Percentiles rank a stretch among this genome's conserved stretches.
Conservation (phyloP, 2,113 vertebrate species). For the Periophthalmus modestus region DNA sequence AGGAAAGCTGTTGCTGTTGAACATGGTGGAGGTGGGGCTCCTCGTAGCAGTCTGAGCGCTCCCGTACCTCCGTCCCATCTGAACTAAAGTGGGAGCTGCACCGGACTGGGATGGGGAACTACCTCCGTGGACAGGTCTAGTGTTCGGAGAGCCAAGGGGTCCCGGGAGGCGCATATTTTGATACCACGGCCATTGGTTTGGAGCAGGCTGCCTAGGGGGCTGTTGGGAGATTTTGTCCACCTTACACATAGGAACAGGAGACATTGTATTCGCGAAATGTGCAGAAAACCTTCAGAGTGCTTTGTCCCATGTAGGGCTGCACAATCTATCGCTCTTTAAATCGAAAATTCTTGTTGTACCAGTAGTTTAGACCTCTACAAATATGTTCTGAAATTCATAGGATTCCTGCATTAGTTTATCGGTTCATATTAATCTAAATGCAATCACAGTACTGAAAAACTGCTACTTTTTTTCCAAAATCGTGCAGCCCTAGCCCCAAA, state of each 20-base stretch:
- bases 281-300: not conserved
- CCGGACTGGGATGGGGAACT: conserved; percentile 71
- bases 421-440: too few species aligned
- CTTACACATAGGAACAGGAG: conserved; percentile 45
- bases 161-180: conserved; percentile 67
- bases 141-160: conserved; percentile 62
- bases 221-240: conserved; percentile 81
- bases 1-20: conserved; percentile 62
- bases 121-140: conserved; percentile 72
- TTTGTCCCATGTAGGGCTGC: not conserved
- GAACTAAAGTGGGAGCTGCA: conserved; percentile 48
- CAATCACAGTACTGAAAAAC: too few species aligned
- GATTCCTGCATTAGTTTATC: too few species aligned
- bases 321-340: too few species aligned
- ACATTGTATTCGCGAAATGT: not conserved
- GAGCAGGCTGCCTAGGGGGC: conserved; percentile 68
- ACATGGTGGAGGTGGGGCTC: conserved; percentile 70
- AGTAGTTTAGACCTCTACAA: too few species aligned
- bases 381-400: too few species aligned
- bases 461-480: too few species aligned
- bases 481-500: not conserved
- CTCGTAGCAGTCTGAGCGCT: conserved; percentile 54
- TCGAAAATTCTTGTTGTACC: too few species aligned
- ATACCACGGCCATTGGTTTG: conserved; percentile 78
- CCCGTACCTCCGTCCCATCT: conserved; percentile 66